Base-by-base conservation (phyloP, 2,797 vertebrate species). In the Dipus sagitta region DNA sequence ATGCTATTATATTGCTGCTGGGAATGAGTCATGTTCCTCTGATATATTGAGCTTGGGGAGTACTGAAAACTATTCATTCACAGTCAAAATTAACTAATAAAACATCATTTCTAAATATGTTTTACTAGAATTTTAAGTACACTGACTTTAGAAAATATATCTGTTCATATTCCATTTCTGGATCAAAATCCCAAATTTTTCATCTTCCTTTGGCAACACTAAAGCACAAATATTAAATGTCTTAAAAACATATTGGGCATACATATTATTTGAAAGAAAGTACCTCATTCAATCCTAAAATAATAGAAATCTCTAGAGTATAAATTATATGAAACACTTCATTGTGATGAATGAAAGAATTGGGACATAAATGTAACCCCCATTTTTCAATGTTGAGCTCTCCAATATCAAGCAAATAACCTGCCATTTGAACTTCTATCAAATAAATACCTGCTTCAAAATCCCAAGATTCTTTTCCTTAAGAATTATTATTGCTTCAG, bases 401-500 rank as follows among this genome's bases (percentile, higher is more conserved):
- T 87, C 52, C 20, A 32, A 12, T 52, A 13, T 77, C 52, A 87
- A 76, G 71, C 24, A 72, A 38, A 76, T 76, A 52, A 62, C 21
- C 24, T 67, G 32, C 13, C 30, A 54, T 88, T 23, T 68, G 38
- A 77, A 78, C 67, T 77, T 88, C 10, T n/a, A 58, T 58, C 54
- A 58, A 14, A 58, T 58, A 58, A 17, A 24, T 30, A 88, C 7
- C 23, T 23, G 32, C 58, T 23, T 88, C 30, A 77, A 52, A n/a
- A n/a, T 76, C 67, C 67, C 76, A 77, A 87, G 75, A 87, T 87
- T 28, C 58, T 88, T 52, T 78, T 54, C 28, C 14, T 71, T 71
- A 58, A 68, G 34, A 68, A 68, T 64, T 78, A 54, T 54, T 54
- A 10, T n/a, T 79, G 26, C 15, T 70, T 60, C 23, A 68, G 64